Conservation (phyloP, 2,888 invertebrate species). For the Drosophila ochracea region DNA sequence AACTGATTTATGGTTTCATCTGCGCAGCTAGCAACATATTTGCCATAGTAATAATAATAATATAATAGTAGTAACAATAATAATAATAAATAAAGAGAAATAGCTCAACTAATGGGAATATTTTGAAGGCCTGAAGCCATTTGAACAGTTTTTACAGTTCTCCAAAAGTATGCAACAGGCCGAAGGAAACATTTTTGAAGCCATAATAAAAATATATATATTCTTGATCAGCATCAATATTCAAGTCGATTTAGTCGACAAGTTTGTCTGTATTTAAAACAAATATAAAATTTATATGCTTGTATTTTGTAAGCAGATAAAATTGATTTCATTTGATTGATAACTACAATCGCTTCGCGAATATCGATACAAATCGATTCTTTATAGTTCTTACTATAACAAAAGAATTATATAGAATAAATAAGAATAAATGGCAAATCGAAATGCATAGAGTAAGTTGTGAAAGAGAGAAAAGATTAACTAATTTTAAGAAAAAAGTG, state of each 20-base stretch:
- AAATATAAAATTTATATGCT: too few species aligned
- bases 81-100: neutral
- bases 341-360: too few species aligned
- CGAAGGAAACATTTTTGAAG: neutral
- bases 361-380: too few species aligned
- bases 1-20: neutral
- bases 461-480: too few species aligned
- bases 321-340: too few species aligned
- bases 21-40: neutral
- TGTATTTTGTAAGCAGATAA: too few species aligned
- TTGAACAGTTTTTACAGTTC: neutral
- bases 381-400: too few species aligned
- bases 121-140: neutral
- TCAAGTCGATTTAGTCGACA: neutral
- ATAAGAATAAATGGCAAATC: too few species aligned
- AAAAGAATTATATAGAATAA: too few species aligned
- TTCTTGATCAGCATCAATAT: neutral
- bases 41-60: neutral
- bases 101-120: neutral
- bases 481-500: too few species aligned
- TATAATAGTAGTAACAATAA: neutral
- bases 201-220: neutral
- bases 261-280: too few species aligned
- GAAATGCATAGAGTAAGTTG: too few species aligned
- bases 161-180: neutral